These are phyloP conservation scores for Cenopis cana DNA, from an alignment of 2,888 invertebrate species.

Conservation along the genomic window DNA sequence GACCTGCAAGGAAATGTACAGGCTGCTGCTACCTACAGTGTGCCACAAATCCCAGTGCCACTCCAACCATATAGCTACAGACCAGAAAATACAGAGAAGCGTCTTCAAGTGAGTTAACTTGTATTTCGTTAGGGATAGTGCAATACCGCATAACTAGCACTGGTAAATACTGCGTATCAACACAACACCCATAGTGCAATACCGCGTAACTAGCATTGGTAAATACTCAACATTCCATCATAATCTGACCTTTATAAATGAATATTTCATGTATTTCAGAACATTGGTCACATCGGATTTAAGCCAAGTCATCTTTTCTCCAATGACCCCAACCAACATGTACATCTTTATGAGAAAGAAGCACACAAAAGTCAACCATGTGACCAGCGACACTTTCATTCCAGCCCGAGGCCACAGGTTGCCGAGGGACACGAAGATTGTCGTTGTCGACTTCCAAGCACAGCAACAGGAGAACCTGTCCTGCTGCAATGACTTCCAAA, in stretches of 20 bases:
- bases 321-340: constrained; percentile 77
- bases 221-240: not conserved
- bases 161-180: too few relatives aligned
- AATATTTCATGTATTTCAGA: constrained; percentile 63
- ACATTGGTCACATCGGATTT: constrained; percentile 78
- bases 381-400: constrained; percentile 70
- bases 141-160: too few relatives aligned
- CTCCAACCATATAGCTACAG: constrained; percentile 68
- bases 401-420: constrained; percentile 68
- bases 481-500: constrained; percentile 74
- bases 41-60: constrained; percentile 78
- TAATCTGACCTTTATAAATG: not conserved
- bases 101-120: constrained; percentile 68
- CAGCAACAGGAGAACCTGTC: constrained; percentile 57
- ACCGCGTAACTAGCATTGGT: too few relatives aligned
- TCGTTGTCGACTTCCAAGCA: constrained; percentile 70
- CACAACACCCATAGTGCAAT: too few relatives aligned
- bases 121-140: too few relatives aligned
- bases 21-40: constrained; percentile 67
- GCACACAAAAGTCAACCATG: constrained; percentile 51
- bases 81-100: constrained; percentile 72
- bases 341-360: constrained; percentile 80
- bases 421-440: constrained; percentile 68
- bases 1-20: constrained; percentile 75
- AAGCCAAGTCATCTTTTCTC: constrained; percentile 70